Percentiles rank a stretch among this genome's conserved stretches.
These are phyloP conservation scores for Hirtodrosophila trivittata DNA, from an alignment of 2,888 invertebrate species.

Conservation along the genomic window DNA sequence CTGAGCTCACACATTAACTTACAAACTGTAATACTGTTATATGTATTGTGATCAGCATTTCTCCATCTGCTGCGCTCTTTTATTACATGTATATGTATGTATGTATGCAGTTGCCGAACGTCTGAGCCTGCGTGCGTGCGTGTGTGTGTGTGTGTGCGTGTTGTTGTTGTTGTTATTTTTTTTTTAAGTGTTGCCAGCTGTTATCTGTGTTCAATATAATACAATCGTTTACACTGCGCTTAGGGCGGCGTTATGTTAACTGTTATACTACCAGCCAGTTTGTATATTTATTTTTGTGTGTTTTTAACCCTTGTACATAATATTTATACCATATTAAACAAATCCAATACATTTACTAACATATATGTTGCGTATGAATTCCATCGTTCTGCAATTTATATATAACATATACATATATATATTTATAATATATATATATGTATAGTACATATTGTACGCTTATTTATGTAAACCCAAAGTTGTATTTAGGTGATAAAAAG, in stretches of 20 bases:
- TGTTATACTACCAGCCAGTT: slow-evolving; percentile 43
- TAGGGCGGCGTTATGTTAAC: slow-evolving; percentile 48
- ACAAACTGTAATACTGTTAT: too few species aligned
- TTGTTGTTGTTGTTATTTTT: background rate
- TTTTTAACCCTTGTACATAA: slow-evolving; percentile 36
- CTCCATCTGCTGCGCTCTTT: background rate
- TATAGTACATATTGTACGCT: slow-evolving; percentile 8
- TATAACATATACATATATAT: slow-evolving; percentile 10
- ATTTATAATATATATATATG: slow-evolving; percentile 17
- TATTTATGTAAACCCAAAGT: slow-evolving; percentile 6
- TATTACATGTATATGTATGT: background rate
- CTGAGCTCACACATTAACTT: too few species aligned
- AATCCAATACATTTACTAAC: slow-evolving; percentile 2
- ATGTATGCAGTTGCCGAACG: background rate
- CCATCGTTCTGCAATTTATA: too few species aligned
- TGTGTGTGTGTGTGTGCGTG: slow-evolving; percentile 9
- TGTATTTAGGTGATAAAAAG: slow-evolving; percentile 12
- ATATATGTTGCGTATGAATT: too few species aligned
- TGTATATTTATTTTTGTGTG: slow-evolving; percentile 48
- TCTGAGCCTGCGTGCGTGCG: slow-evolving; percentile 14
- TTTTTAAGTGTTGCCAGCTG: slow-evolving; percentile 28
- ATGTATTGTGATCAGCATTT: slow-evolving; percentile 12
- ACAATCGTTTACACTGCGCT: slow-evolving; percentile 43
- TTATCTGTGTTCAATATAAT: slow-evolving; percentile 37
- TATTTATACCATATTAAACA: slow-evolving; percentile 7